phyloP scores from a whole-genome alignment of 2,888 invertebrate genomes.

The Xestia sexstrigata region DNA sequence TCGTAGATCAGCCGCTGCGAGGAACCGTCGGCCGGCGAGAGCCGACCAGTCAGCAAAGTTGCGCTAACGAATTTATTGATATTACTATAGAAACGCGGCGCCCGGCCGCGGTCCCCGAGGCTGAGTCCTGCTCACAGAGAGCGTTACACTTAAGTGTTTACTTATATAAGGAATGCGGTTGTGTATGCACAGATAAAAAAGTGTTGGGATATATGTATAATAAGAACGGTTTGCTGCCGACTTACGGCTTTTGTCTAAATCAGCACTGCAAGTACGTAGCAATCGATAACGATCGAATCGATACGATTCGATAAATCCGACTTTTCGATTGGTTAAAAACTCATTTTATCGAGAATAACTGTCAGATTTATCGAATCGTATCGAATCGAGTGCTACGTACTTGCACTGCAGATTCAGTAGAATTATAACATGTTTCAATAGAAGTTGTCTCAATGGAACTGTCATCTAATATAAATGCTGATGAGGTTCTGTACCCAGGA shows the following conservation, averaged over 20 bases:
- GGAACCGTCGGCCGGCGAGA: conserved; percentile 20
- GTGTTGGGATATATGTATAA: conserved; percentile 9
- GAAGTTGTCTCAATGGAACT: conserved; percentile 1
- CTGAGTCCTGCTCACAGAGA: conserved; percentile 22
- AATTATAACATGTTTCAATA: conserved; percentile 13
- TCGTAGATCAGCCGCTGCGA: conserved; percentile 9
- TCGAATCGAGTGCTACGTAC: too few species aligned
- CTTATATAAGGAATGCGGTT: conserved; percentile 37
- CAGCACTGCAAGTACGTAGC: too few species aligned
- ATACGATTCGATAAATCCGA: too few species aligned
- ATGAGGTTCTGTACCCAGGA: conserved; percentile 41
- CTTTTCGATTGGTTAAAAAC: too few species aligned
- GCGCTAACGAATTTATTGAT: conserved; percentile 70
- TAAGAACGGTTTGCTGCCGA: conserved; percentile 24
- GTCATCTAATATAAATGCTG: background rate
- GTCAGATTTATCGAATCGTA: too few species aligned
- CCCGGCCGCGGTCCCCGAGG: conserved; percentile 23
- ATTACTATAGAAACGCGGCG: conserved; percentile 38
- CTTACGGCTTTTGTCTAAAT: conserved; percentile 23
- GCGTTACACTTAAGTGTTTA: conserved; percentile 17
- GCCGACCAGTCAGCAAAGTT: conserved; percentile 6
- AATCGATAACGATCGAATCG: too few species aligned
- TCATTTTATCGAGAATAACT: too few species aligned
- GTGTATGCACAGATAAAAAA: conserved; percentile 27
- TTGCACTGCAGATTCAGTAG: conserved; percentile 24